Evolutionary conservation across 2,113 vertebrate genomes (phyloP).

Genomic region (Capra hircus): DNA sequence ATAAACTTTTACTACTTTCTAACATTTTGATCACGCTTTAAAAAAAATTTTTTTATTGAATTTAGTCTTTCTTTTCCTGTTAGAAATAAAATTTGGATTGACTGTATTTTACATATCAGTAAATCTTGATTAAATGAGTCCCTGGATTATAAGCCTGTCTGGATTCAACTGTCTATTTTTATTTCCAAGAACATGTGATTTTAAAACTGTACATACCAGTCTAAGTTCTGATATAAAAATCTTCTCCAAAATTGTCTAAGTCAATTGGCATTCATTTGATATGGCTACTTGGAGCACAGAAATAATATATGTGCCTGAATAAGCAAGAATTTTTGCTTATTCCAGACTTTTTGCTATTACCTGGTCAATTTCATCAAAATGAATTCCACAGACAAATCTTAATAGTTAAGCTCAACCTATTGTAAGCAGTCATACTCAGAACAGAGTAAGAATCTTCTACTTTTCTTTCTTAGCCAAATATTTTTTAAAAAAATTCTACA

Average conservation of each 20-base stretch:
- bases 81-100: background rate
- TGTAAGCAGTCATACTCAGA: background rate
- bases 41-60: background rate
- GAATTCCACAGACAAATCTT: background rate
- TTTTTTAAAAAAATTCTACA: background rate
- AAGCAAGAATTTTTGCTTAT: background rate
- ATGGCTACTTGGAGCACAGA: background rate
- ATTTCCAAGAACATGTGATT: background rate
- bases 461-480: slow-evolving; percentile 3
- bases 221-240: background rate
- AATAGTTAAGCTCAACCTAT: background rate
- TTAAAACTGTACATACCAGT: background rate
- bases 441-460: background rate
- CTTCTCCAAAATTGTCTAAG: background rate
- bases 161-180: slow-evolving; percentile 17
- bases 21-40: background rate
- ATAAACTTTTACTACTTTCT: slow-evolving; percentile 20
- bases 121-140: slow-evolving; percentile 31
- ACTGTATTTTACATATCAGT: background rate
- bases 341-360: background rate
- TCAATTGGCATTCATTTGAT: background rate
- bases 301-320: background rate
- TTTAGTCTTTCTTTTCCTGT: background rate
- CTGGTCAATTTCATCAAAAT: background rate
- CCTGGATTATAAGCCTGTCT: background rate